Percentiles rank a stretch among this genome's conserved stretches.
phyloP scores from a whole-genome alignment of 2,797 vertebrate species.

The Channa striata region DNA sequence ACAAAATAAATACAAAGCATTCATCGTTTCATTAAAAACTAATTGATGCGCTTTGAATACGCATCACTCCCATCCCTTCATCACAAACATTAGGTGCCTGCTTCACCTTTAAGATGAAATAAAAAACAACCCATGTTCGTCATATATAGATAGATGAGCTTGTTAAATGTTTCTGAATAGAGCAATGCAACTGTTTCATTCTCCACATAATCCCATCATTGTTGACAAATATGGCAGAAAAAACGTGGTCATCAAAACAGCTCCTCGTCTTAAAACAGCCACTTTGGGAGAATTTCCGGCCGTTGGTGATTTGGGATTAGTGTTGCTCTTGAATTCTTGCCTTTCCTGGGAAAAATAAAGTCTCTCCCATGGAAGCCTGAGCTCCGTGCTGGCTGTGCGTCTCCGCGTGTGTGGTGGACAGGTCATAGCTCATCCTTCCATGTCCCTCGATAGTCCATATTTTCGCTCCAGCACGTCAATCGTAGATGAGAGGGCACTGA shows the following conservation, averaged over 20 bases:
- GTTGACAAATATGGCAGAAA: neutral
- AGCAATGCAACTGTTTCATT: neutral
- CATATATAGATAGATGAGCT: neutral
- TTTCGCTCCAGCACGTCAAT: constrained; percentile 87
- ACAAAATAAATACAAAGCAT: constrained; percentile 24
- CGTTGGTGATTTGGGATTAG: neutral
- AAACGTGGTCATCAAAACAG: neutral
- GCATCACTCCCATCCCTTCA: too few relatives aligned
- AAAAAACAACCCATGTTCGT: too few relatives aligned
- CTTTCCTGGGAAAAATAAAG: neutral
- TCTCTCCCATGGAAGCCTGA: constrained; percentile 9
- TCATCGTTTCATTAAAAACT: neutral
- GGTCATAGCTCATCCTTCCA: constrained; percentile 53
- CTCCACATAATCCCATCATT: neutral
- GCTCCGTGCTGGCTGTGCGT: constrained; percentile 58
- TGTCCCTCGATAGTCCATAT: constrained; percentile 85
- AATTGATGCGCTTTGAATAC: too few relatives aligned
- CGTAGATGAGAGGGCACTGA: constrained; percentile 89
- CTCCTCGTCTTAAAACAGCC: constrained; percentile 19
- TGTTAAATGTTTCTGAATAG: neutral
- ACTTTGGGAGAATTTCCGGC: neutral
- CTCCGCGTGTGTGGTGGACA: constrained; percentile 41
- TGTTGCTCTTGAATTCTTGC: constrained; percentile 22
- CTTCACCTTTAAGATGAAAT: too few relatives aligned
- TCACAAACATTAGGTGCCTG: too few relatives aligned